Conservation (phyloP, 2,888 invertebrate species). For the Hedychridium roseum region DNA sequence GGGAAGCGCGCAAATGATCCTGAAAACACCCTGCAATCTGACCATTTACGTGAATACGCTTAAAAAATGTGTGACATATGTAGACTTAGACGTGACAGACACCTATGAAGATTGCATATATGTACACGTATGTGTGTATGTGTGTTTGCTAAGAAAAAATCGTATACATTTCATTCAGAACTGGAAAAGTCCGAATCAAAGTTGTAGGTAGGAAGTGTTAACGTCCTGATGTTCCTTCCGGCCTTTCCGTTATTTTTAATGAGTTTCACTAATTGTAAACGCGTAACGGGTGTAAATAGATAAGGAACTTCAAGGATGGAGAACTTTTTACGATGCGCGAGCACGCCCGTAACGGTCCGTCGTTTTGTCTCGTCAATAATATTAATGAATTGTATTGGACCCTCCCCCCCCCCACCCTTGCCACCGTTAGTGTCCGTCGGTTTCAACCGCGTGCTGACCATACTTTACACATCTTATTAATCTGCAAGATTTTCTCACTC, state of each 20-base stretch:
- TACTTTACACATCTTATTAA: no score
- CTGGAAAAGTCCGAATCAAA: background rate
- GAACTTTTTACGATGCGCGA: constrained; percentile 35
- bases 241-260: constrained; percentile 30
- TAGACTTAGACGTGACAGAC: no score
- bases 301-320: no score
- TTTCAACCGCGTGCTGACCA: no score
- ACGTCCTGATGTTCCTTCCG: constrained; percentile 18
- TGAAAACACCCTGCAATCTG: no score
- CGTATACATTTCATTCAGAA: background rate
- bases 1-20: background rate
- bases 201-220: background rate
- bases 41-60: no score
- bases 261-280: no score
- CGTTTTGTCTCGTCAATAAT: constrained; percentile 36
- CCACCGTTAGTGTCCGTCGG: no score
- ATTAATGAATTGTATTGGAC: no score
- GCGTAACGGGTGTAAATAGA: no score
- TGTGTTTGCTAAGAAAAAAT: background rate
- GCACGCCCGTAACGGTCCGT: constrained; percentile 31
- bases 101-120: background rate
- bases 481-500: no score
- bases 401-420: background rate
- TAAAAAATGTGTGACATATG: no score
- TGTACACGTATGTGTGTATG: background rate